Base-by-base conservation (phyloP, 2,797 vertebrate genomes). In the Chrysolophus pictus region DNA sequence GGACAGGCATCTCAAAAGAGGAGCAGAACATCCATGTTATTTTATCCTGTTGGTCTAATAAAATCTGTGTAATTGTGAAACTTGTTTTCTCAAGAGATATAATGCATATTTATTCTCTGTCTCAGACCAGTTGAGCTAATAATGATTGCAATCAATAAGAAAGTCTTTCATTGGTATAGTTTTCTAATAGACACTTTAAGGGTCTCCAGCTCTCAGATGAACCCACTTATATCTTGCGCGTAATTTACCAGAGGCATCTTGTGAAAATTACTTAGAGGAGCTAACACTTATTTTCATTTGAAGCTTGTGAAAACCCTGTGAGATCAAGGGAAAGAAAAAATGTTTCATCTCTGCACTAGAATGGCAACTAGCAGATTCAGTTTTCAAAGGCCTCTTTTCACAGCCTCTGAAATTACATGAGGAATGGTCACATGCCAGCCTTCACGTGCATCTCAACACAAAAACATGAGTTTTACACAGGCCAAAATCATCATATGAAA, bases 131-230 rank as follows among this genome's bases (percentile, higher is more conserved):
- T 94, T 97, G 96, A 97, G 93, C 96, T 96, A 97, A 97, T 97
- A 97, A 97, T 97, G 96, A 97, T 96, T 97, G 95, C 93, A 97
- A 97, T 97, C 97, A 98, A 97, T 97, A 97, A 96, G 93, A 97
- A 97, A 97, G 81, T 84, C 96, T 97, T 98, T 97, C 93, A 97
- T 94, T 88, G 93, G 96, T 89, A 69, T 90, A 95, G 94, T 97
- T 97, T 97, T 97, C 97, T 97, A 97, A 96, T 68, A 94, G 93
- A 51, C 19, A 47, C 33, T 97, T 96, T 88, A 94, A 96, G 94
- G 63, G 90, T 96, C 96, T 96, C 91, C 75, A 95, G 92, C 93
- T 96, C 91, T 91, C 94, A 94, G 92, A 97, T 90, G 95, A 97
- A 97, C 91, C 94, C 94, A 86, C 95, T 93, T 92, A 95, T 60